Conservation (phyloP, 2,797 vertebrate species). For the Premnoplex brunnescens region DNA sequence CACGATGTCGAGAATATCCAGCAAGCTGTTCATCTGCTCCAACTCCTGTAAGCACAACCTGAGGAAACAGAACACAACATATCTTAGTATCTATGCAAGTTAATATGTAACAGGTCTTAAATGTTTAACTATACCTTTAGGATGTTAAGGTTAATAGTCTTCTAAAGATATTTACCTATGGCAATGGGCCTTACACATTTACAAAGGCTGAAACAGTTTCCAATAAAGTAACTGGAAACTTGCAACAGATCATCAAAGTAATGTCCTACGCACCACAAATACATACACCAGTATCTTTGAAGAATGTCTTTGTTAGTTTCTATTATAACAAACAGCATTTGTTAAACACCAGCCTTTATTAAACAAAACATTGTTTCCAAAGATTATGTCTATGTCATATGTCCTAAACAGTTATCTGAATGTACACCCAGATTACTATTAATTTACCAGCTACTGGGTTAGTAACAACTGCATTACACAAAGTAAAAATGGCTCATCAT, state of each 20-base stretch:
- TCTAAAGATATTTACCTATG: not conserved
- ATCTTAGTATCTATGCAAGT: not conserved
- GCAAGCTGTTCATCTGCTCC: conserved; percentile 97
- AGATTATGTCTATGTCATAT: not conserved
- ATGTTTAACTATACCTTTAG: not conserved
- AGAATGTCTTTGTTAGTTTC: not conserved
- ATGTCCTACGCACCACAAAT: not conserved
- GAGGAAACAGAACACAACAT: not conserved
- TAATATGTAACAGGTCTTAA: not conserved
- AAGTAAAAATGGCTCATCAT: not conserved
- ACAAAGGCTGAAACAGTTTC: not conserved
- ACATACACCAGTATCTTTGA: not conserved
- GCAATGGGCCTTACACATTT: not conserved
- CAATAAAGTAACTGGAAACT: not conserved
- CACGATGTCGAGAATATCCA: conserved; percentile 91
- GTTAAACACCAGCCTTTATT: not conserved
- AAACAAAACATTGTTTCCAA: not conserved
- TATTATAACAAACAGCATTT: not conserved
- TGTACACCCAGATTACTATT: not conserved
- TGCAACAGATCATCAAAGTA: not conserved
- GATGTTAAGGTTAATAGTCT: not conserved
- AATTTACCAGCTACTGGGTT: not conserved
- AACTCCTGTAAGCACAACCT: conserved; percentile 92
- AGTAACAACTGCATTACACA: not conserved
- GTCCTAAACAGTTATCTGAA: not conserved